These are phyloP conservation scores for Hydrolagus affinis DNA, from an alignment of 2,113 vertebrate genomes.

Conservation along the genomic window DNA sequence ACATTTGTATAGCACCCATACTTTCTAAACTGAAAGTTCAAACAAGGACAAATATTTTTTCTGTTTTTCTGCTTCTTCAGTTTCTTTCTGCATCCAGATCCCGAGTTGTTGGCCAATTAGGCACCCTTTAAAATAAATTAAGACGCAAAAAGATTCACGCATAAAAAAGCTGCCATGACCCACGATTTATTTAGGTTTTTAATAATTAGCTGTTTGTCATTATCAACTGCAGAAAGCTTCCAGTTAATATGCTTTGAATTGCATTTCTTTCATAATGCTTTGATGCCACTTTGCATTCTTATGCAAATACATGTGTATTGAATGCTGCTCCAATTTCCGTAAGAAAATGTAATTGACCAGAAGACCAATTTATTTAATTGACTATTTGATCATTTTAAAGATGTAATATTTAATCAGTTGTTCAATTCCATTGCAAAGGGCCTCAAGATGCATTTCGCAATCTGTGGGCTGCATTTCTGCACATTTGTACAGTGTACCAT, in stretches of 20 bases:
- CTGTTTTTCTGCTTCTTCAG: too few relatives aligned
- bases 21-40: too few relatives aligned
- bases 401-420: too few relatives aligned
- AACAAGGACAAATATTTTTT: too few relatives aligned
- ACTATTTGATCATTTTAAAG: too few relatives aligned
- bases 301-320: neutral
- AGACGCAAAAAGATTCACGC: neutral
- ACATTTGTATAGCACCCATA: too few relatives aligned
- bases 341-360: neutral
- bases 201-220: neutral
- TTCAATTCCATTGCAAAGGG: too few relatives aligned
- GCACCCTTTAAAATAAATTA: neutral
- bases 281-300: neutral
- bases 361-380: neutral
- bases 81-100: too few relatives aligned
- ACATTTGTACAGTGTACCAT: too few relatives aligned
- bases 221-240: neutral
- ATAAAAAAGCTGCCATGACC: neutral
- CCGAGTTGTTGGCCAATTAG: too few relatives aligned
- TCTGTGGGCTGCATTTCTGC: too few relatives aligned
- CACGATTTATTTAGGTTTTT: neutral
- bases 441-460: too few relatives aligned
- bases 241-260: neutral
- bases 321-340: neutral
- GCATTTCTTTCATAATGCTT: neutral